phyloP scores from a whole-genome alignment of 2,888 invertebrate species.

The Drosophila histrio region DNA sequence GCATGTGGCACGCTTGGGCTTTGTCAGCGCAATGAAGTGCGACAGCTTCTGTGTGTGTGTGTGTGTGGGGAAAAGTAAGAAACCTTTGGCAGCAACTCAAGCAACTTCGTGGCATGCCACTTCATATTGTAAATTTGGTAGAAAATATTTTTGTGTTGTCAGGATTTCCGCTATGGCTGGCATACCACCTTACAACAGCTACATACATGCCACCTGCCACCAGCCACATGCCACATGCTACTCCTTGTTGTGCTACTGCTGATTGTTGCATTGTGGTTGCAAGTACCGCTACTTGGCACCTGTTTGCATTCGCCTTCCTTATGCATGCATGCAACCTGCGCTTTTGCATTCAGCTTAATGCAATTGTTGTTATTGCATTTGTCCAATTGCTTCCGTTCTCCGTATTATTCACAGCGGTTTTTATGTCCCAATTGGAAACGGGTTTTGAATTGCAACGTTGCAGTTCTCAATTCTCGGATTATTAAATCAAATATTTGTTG shows the following conservation, averaged over 20 bases:
- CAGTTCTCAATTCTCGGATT: background rate
- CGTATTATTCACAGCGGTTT: constrained; percentile 4
- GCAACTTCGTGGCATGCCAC: constrained; percentile 50
- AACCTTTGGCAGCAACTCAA: constrained; percentile 60
- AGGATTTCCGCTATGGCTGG: constrained; percentile 66
- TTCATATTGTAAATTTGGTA: constrained; percentile 72
- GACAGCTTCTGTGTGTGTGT: constrained; percentile 33
- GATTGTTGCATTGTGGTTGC: constrained; percentile 43
- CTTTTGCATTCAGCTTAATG: constrained; percentile 60
- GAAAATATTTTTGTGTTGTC: constrained; percentile 72
- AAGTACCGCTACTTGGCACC: constrained; percentile 54
- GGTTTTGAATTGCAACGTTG: background rate
- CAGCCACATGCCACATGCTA: constrained; percentile 8
- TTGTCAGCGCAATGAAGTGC: constrained; percentile 74
- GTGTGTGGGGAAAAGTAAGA: constrained; percentile 23
- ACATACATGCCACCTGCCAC: constrained; percentile 13
- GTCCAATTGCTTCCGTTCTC: constrained; percentile 66
- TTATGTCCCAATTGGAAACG: background rate
- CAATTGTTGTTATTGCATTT: constrained; percentile 66
- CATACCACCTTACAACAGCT: constrained; percentile 16
- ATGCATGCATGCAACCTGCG: constrained; percentile 33
- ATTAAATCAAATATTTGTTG: background rate
- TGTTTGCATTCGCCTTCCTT: constrained; percentile 55
- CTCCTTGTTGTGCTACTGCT: constrained; percentile 18
- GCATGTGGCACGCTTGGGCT: constrained; percentile 57